phyloP scores from a whole-genome alignment of 2,888 invertebrate species.

The Aphodius granarius region DNA sequence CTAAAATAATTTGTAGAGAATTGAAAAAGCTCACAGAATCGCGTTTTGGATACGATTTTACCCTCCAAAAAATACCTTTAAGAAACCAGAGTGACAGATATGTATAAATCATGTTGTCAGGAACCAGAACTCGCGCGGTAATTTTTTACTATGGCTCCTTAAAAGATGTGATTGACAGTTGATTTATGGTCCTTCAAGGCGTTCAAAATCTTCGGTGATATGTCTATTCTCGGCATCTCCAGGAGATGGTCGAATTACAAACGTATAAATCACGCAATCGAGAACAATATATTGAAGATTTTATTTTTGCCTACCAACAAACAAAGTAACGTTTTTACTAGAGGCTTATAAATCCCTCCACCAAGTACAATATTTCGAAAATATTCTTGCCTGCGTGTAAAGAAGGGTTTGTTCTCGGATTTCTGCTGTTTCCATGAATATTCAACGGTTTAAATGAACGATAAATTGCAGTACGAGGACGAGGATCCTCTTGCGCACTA shows the following conservation, averaged over 20 bases:
- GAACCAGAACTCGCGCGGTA: not conserved
- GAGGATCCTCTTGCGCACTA: not conserved
- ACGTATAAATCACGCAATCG: not conserved
- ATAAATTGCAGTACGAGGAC: not conserved
- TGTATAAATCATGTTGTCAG: not conserved
- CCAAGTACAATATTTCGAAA: not conserved
- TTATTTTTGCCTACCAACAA: not conserved
- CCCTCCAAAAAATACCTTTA: not conserved
- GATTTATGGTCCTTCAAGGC: not conserved
- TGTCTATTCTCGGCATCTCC: not conserved
- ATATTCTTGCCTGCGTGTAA: not conserved
- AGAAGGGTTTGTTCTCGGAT: not conserved
- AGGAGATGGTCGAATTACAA: not conserved
- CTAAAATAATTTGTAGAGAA: too few species aligned
- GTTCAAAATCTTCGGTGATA: not conserved
- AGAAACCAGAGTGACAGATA: not conserved
- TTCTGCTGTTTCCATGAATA: not conserved
- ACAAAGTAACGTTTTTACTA: not conserved
- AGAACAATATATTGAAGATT: not conserved
- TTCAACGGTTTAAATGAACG: not conserved
- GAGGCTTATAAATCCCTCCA: too few species aligned
- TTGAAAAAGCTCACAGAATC: too few species aligned
- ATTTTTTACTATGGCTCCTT: not conserved
- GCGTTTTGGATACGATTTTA: too few species aligned
- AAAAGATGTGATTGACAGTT: not conserved